Percentiles rank a stretch among this genome's conserved stretches.
phyloP scores from a whole-genome alignment of 2,113 vertebrate genomes.

The Pogonocichla stellata region DNA sequence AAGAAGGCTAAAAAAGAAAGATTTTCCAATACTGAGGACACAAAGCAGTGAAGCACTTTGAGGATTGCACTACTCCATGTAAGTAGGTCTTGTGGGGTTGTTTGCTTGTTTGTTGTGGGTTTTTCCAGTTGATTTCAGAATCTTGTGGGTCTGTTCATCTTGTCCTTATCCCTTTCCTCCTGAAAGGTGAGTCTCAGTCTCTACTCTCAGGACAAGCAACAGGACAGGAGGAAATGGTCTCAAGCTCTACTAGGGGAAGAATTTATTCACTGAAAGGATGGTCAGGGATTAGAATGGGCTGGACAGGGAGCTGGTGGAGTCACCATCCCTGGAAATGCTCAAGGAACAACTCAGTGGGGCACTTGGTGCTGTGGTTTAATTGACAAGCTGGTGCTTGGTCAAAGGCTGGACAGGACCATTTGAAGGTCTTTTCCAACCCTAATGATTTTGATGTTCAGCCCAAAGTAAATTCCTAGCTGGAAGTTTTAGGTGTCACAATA shows the following conservation, averaged over 20 bases:
- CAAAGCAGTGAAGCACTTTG: not conserved
- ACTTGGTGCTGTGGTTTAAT: not conserved
- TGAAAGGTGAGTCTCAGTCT: not conserved
- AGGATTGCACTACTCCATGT: not conserved
- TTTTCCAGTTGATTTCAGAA: not conserved
- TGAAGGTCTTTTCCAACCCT: not conserved
- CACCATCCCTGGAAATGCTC: not conserved
- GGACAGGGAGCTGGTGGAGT: not conserved
- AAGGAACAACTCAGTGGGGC: accelerated
- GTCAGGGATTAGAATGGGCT: not conserved
- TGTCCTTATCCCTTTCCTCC: not conserved
- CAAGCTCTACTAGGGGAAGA: not conserved
- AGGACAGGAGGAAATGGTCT: not conserved
- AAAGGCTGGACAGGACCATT: not conserved
- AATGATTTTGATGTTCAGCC: not conserved
- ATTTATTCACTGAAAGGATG: not conserved
- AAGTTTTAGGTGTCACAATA: not conserved
- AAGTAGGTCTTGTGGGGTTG: not conserved
- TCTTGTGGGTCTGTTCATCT: not conserved
- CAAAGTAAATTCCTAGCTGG: not conserved
- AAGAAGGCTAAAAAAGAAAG: not conserved
- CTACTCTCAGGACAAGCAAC: not conserved
- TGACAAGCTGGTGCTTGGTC: not conserved
- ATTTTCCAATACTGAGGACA: not conserved
- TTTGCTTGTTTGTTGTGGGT: not conserved